These are phyloP conservation scores for Leptoteleia sp. DNA, from an alignment of 1,140 invertebrate species.

Conservation along the genomic window DNA sequence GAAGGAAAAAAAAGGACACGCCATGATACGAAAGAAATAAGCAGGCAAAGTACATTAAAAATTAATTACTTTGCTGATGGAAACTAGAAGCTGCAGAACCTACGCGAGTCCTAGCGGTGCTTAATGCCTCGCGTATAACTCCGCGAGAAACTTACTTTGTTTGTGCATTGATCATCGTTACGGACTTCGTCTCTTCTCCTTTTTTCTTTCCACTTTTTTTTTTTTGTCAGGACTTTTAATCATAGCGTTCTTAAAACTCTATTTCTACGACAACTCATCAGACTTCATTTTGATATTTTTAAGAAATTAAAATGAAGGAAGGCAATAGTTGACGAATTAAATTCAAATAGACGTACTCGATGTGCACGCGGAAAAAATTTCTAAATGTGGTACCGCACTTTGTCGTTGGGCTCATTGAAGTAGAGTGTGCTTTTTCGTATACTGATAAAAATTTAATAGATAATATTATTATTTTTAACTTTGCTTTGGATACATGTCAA, in stretches of 20 bases:
- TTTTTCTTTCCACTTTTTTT: no score
- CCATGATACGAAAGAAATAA: slow-evolving; percentile 81
- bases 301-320: slow-evolving; percentile 37
- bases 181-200: slow-evolving; percentile 27
- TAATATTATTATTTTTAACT: no score
- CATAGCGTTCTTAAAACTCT: slow-evolving; percentile 58
- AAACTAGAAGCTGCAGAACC: slow-evolving; percentile 78
- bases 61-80: slow-evolving; percentile 82
- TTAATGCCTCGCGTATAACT: slow-evolving; percentile 64
- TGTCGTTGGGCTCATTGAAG: no score
- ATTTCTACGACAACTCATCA: slow-evolving; percentile 62
- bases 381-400: no score
- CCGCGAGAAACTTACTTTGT: slow-evolving; percentile 60
- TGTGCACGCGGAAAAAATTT: no score
- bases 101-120: slow-evolving; percentile 60
- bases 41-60: slow-evolving; percentile 82
- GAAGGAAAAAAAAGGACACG: slow-evolving; percentile 74
- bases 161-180: slow-evolving; percentile 63
- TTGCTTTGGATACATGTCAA: no score
- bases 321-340: not conserved
- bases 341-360: no score
- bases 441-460: no score
- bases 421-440: no score
- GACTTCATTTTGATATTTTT: slow-evolving; percentile 59
- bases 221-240: slow-evolving; percentile 57